Evolutionary conservation across 1,140 invertebrate species (phyloP), one percentile per base, ranked within the genome.

Genomic region (Cydia amplana): DNA sequence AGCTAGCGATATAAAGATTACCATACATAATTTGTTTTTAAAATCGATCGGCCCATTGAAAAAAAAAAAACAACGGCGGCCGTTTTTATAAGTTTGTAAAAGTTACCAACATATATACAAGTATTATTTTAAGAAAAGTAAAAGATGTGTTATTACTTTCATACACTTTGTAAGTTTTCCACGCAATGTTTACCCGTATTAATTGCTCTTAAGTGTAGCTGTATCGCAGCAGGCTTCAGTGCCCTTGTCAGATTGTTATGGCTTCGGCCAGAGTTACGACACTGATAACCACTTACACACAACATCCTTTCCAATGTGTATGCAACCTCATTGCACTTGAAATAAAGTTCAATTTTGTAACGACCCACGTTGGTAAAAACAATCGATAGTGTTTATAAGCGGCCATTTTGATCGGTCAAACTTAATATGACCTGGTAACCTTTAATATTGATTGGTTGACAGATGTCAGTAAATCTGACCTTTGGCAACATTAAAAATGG

Each of bases 171-270:
- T 10, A 40, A 40, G 36, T 40, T 40, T 40, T 40, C 36, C 36
- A n/a, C 16, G 5, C 16, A 18, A 51, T 51, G 46, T n/a, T 7
- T 51, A 12, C 16, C 49, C n/a, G 2, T 60, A 23, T 60, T 60
- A 60, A 60, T 60, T 60, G 55, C 55, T 23, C 6, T 10, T 60
- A 60, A 60, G 55, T 60, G 55, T 60, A 23, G 7, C 20, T 60
- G 55, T 18, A 60, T 23, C n/a, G 7, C 4, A 60, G 18, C 55
- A 60, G 55, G 55, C 55, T 60, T 60, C 55, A 23, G 7, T 60
- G 55, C 55, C 55, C 55, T 60, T 60, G 55, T 60, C 55, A 60
- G 18, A 60, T 60, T 60, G 55, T 60, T 60, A 60, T 60, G 55
- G 55, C 55, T 60, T 60, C 55, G 18, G 51, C n/a, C 51, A 40